Evolutionary conservation across 2,113 vertebrate genomes (phyloP).

Genomic region (Circaetus cinerascens): DNA sequence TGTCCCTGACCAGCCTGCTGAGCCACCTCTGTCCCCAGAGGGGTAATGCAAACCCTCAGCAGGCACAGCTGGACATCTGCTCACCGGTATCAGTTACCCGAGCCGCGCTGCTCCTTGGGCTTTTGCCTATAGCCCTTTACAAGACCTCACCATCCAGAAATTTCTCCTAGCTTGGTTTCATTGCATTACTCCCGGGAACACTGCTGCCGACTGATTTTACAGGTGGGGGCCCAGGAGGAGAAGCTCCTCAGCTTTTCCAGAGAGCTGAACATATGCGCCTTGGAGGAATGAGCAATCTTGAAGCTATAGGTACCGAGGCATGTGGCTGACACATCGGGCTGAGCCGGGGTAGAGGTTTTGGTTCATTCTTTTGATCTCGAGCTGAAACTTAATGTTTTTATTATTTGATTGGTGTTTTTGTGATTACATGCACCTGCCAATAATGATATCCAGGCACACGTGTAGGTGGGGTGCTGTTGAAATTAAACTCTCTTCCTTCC

Average conservation of each 20-base stretch:
- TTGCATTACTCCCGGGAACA: not conserved
- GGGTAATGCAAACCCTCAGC: not conserved
- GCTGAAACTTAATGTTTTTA: slow-evolving; percentile 37
- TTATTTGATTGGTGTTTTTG: slow-evolving; percentile 45
- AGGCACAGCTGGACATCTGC: not conserved
- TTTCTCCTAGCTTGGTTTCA: not conserved
- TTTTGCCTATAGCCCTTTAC: not conserved
- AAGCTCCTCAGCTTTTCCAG: not conserved
- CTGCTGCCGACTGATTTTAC: not conserved
- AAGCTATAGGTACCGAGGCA: not conserved
- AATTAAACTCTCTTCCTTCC: slow-evolving; percentile 35
- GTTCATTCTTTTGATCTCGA: slow-evolving; percentile 35
- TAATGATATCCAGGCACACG: slow-evolving; percentile 9
- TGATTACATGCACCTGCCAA: slow-evolving; percentile 38
- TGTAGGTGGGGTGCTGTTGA: not conserved
- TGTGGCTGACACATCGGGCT: slow-evolving; percentile 7
- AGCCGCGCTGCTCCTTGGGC: not conserved
- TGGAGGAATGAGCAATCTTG: not conserved
- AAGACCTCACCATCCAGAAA: not conserved
- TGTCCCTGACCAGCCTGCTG: not conserved
- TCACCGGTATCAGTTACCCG: not conserved
- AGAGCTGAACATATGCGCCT: not conserved
- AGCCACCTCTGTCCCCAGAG: not conserved
- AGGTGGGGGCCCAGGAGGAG: not conserved
- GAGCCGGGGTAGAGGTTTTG: not conserved